A percentile compares a stretch with the other conserved stretches of the same genome.
Conservation (phyloP, 2,888 invertebrate genomes). For the Frankliniella intonsa region DNA sequence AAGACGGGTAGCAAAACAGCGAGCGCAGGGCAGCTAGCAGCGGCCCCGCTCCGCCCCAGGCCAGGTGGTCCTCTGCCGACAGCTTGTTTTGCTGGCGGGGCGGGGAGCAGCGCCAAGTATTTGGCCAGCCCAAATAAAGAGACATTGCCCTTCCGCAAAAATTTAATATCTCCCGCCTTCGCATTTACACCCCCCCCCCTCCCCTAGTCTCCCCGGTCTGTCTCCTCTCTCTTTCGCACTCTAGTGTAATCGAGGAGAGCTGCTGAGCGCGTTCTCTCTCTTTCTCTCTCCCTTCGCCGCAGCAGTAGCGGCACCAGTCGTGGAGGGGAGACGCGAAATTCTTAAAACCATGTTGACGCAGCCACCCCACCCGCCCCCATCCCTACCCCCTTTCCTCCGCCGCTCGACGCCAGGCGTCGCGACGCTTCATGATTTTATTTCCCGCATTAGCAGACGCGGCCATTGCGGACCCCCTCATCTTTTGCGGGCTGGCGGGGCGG, state of each 20-base stretch:
- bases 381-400: background rate
- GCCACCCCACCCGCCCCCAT: background rate
- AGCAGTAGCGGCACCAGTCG: too few relatives aligned
- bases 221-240: too few relatives aligned
- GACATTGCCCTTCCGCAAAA: background rate
- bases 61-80: too few relatives aligned
- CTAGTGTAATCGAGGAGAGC: background rate
- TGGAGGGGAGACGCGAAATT: background rate
- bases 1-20: too few relatives aligned
- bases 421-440: conserved; percentile 6
- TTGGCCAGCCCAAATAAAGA: background rate
- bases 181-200: too few relatives aligned
- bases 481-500: background rate
- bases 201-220: too few relatives aligned
- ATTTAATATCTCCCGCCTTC: too few relatives aligned
- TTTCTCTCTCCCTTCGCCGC: too few relatives aligned
- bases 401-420: background rate
- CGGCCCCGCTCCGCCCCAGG: too few relatives aligned
- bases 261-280: too few relatives aligned
- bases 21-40: too few relatives aligned
- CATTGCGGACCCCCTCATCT: background rate
- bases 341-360: conserved; percentile 6
- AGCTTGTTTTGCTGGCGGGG: too few relatives aligned
- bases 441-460: background rate
- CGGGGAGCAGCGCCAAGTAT: background rate